Evolutionary conservation across 2,113 vertebrate species (phyloP), one percentile per base, ranked within the genome.

Genomic region (Elephas maximus): DNA sequence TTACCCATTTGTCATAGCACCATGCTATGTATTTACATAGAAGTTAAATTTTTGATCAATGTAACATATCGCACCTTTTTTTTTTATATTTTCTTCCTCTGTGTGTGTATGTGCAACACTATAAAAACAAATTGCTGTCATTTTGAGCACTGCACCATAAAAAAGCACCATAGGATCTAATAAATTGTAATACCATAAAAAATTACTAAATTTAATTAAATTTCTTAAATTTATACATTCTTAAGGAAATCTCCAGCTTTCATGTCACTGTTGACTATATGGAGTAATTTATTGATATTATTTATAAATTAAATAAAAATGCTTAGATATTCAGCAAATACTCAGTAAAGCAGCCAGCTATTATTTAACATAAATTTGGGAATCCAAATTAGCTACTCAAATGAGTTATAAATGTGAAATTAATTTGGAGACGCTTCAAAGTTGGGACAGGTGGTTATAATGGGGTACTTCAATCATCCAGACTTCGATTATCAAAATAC

Each of bases 321-420:
- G 60, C 74, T 95, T 90, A n/a, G 28, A 65, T 45, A 79, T 71
- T 88, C 45, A 48, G 51, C 60, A 95, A 76, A 65, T 45, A 74
- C 65, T 84, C 45, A 48, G 51, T 44, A 94, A 76, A 88, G 26
- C 23, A 76, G 20, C 92, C 96, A 94, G 94, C 33, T 79, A 51
- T 82, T 87, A 77, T 57, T 57, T 92, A 94, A 88, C 73, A 88
- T 57, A 95, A 92, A 90, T 94, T 94, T 85, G 85, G 57, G 88
- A 97, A 95, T 84, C 71, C 53, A 79, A 95, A 93, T 93, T 88
- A 96, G 77, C 14, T 63, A 33, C 85, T 96, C 82, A 74, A 91
- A 65, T 10, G 21, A 77, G 14, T 71, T 76, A 94, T 88, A 91
- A 96, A 85, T 71, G 28, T 76, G 53, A 83, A 91, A 97, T 85